phyloP scores from a whole-genome alignment of 2,888 invertebrate species.

The Eumerus sabulonum region DNA sequence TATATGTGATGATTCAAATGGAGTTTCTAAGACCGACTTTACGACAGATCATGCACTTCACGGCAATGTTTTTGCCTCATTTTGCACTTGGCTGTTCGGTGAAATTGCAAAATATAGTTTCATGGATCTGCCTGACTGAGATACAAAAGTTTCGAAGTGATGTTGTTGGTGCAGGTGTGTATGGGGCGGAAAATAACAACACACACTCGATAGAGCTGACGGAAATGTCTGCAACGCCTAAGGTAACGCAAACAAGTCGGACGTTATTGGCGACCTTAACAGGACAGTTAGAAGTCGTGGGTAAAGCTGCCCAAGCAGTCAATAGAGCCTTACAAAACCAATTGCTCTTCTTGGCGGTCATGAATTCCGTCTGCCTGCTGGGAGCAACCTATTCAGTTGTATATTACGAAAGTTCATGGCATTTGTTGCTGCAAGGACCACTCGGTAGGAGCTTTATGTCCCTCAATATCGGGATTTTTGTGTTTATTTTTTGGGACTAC shows the following conservation, averaged over 20 bases:
- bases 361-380: conserved; percentile 74
- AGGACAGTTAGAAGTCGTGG: conserved; percentile 67
- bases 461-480: conserved; percentile 72
- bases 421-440: conserved; percentile 71
- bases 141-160: conserved; percentile 58
- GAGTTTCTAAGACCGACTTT: conserved; percentile 74
- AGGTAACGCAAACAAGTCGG: no score
- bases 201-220: conserved; percentile 7
- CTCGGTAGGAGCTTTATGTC: conserved; percentile 73
- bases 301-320: conserved; percentile 46
- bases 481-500: conserved; percentile 74
- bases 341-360: conserved; percentile 69
- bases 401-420: conserved; percentile 73
- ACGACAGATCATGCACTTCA: conserved; percentile 72
- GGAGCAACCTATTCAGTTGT: conserved; percentile 72
- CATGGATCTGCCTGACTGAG: conserved; percentile 71
- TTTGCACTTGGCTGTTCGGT: conserved; percentile 71
- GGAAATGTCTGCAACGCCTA: neutral
- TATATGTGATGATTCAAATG: conserved; percentile 74
- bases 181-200: conserved; percentile 5
- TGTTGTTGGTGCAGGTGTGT: conserved; percentile 27
- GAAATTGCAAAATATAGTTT: conserved; percentile 66
- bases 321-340: conserved; percentile 70
- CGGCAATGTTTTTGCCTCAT: conserved; percentile 75
- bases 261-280: conserved; percentile 37